Conservation (phyloP, 2,797 vertebrate species). For the Vultur gryphus region DNA sequence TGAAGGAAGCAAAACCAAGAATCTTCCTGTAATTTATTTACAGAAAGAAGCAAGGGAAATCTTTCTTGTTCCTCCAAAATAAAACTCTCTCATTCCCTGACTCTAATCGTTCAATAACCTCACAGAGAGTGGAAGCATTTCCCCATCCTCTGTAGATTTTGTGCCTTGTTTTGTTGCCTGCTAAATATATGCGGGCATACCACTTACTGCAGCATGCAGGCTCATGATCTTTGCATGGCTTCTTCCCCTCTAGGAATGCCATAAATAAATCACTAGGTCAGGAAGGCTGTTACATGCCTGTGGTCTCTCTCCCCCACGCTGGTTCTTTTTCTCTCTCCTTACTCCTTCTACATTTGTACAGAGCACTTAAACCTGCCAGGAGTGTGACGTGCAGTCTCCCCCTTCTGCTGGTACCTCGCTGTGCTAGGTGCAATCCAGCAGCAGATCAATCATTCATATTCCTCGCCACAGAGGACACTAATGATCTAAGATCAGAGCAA, state of each 20-base stretch:
- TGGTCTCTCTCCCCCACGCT: not conserved
- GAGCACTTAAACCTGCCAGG: not conserved
- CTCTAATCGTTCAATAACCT: not conserved
- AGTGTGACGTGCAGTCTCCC: not conserved
- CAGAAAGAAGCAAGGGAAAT: not conserved
- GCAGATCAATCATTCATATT: not conserved
- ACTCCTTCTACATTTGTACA: not conserved
- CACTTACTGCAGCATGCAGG: not conserved
- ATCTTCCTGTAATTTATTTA: not conserved
- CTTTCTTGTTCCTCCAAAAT: not conserved
- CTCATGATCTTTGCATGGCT: constrained; percentile 35
- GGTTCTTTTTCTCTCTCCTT: not conserved
- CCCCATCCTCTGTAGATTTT: not conserved
- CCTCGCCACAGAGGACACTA: not conserved
- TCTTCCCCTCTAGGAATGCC: constrained; percentile 43
- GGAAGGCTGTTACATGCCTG: constrained; percentile 2
- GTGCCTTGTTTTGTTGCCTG: not conserved
- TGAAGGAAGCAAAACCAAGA: not conserved
- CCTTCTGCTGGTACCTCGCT: not conserved
- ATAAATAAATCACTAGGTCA: constrained; percentile 57
- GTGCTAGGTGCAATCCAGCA: not conserved
- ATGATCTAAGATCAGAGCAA: not conserved
- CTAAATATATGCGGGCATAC: not conserved
- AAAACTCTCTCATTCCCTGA: not conserved
- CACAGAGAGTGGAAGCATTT: not conserved